Base-by-base conservation (phyloP, 2,888 invertebrate species). In the Cerceris rybyensis region DNA sequence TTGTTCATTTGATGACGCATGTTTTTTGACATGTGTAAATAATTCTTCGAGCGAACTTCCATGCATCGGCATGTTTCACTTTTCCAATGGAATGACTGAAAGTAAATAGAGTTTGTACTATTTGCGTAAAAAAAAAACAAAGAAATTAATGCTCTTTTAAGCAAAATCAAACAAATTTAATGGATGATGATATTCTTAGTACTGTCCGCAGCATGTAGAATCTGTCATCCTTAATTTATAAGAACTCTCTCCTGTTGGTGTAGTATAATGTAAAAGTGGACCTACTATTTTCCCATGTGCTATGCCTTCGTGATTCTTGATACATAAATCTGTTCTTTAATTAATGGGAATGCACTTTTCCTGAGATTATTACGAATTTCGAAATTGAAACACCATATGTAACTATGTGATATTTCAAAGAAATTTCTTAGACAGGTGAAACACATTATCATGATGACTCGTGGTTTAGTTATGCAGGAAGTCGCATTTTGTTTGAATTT, bases 81-180 rank as follows among this genome's bases (percentile, higher is more conserved):
- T 82, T 75, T 68, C 58, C 65, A 70, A 73, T 28, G 46, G 67
- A 74, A 74, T 57, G 65, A 77, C 74, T 78, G 82, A 81, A 76
- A 82, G 78, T 86, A 75, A 83, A 80, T 80, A 80, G 55, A 78
- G 71, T 80, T 86, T 76, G 41, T 79, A 83, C 74, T 71, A 67
- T 81, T 69, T 63, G 28, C 60, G 57, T 70, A 77, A 63, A 16
- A 58, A 28, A 28, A 28, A 28, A 28, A 28, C 1, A 4, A 73
- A 52, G 55, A 59, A 72, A 73, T 70, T 64, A 68, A 58, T 13
- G 54, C 49, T 70, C 55, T 70, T 67, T 57, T 49, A 63, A 59
- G 59, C 17, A 57, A 63, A 69, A 80, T 70, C 69, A 80, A 69
- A 61, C 60, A 52, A 43, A 41, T 58, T 43, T 28, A 64, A 13